A percentile compares a stretch with the other conserved stretches of the same genome.
phyloP scores from a whole-genome alignment of 2,888 invertebrate species.

The Athalia cordata region DNA sequence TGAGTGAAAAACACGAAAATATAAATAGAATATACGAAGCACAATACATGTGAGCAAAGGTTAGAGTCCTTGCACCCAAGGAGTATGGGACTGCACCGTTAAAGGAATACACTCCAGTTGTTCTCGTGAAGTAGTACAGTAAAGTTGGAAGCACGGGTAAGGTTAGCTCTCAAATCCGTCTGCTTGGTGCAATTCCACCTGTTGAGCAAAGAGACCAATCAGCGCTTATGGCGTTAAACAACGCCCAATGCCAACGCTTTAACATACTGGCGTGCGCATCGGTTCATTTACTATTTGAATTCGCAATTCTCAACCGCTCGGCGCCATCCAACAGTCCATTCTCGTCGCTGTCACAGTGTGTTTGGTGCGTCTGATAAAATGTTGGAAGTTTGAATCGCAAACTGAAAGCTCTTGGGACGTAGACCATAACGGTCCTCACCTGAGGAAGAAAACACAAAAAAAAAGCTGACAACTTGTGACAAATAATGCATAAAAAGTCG shows the following conservation, averaged over 20 bases:
- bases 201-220: neutral
- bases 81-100: no score
- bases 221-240: no score
- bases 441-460: no score
- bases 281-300: neutral
- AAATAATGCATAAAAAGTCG: slow-evolving; percentile 56
- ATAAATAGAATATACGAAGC: neutral
- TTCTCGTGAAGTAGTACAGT: no score
- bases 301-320: neutral
- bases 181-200: neutral
- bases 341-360: no score
- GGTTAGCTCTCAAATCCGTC: neutral
- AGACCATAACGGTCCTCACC: no score
- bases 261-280: no score
- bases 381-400: no score
- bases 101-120: no score
- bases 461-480: neutral
- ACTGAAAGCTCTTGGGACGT: no score
- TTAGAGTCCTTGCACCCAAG: slow-evolving; percentile 13
- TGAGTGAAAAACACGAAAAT: neutral
- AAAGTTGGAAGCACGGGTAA: neutral
- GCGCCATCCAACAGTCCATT: neutral
- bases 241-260: no score
- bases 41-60: slow-evolving; percentile 11
- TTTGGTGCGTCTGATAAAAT: no score